These are phyloP conservation scores for Pandemis cinnamomeana DNA, from an alignment of 2,888 invertebrate species.

Conservation along the genomic window DNA sequence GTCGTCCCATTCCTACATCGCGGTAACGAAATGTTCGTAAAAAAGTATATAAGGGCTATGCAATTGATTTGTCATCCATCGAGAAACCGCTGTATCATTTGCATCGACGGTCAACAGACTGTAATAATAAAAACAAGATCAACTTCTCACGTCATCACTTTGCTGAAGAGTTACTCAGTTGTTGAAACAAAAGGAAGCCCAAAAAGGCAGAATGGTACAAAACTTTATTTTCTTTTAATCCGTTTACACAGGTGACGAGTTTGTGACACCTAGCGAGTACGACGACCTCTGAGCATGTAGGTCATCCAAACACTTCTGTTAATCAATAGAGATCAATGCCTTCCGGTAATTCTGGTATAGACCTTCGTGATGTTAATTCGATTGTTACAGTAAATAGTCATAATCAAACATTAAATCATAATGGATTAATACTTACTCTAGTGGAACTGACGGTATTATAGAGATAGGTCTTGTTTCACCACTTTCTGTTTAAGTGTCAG, in stretches of 20 bases:
- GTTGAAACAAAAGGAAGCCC: neutral
- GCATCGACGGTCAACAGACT: no score
- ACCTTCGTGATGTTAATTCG: conserved; percentile 16
- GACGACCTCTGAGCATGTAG: conserved; percentile 29
- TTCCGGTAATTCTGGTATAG: conserved; percentile 30
- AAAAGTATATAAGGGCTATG: no score
- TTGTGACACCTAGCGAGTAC: conserved; percentile 13
- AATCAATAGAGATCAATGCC: conserved; percentile 38
- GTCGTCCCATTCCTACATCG: no score
- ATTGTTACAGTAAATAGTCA: neutral
- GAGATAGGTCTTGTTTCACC: no score
- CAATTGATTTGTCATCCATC: no score
- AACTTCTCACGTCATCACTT: neutral
- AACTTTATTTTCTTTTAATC: conserved; percentile 1
- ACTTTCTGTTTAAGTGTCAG: no score
- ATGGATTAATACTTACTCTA: neutral
- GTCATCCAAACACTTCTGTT: conserved; percentile 23
- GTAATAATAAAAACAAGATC: no score
- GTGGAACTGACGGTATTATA: no score
- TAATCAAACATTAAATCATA: neutral
- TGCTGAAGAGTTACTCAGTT: neutral
- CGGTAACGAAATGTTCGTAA: no score
- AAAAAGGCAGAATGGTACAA: neutral
- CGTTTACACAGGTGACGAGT: conserved; percentile 21
- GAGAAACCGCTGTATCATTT: no score